Base-by-base conservation (phyloP, 2,888 invertebrate species). In the Isotomurus palustris region DNA sequence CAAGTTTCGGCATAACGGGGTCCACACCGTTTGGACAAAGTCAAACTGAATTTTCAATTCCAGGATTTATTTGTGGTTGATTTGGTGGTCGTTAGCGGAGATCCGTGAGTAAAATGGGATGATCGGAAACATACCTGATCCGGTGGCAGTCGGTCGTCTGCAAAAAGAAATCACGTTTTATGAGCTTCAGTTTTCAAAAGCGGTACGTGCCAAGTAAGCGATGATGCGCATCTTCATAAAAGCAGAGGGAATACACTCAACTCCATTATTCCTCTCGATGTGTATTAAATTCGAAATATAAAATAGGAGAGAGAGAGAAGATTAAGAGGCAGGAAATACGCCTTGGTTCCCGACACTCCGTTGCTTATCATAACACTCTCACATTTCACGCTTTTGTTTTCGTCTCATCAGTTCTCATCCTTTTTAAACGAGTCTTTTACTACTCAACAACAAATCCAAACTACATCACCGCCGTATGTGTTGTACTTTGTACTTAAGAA, bases 181-280 rank as follows among this genome's bases (percentile, higher is more conserved):
- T 63, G 63, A 66, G 66, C 48, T 25, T 60, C 58, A 54, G 47
- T 61, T 48, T 47, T 53, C 57, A 51, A 53, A 51, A 45, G 51
- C 41, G 51, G 56, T 59, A 67, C 67, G 67, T 67, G 67, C 67
- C 60, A 38, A 59, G 48, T 50, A 55, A 59, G 58, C 58, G 51
- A 49, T 53, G 62, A 62, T 67, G 67, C 67, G 67, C 67, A 67
- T 67, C 67, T 67, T 67, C 64, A 64, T 67, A 67, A 64, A 64
- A 56, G 54, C 47, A 43, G 50, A 22, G 50, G 22, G 28, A 22
- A 36, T 32, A 50, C n/a, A 17, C 29, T 29, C 14, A 12, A 50
- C 50, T 50, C 50, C 40, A 40, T 50, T 49, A 49, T 49, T 50
- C n/a, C n/a, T n/a, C n/a, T n/a, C 40, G 50, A 50, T 50, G 50